A percentile compares a stretch with the other conserved stretches of the same genome.
Evolutionary conservation across 2,113 vertebrate genomes (phyloP).

Genomic region (Tachuris rubrigastra): DNA sequence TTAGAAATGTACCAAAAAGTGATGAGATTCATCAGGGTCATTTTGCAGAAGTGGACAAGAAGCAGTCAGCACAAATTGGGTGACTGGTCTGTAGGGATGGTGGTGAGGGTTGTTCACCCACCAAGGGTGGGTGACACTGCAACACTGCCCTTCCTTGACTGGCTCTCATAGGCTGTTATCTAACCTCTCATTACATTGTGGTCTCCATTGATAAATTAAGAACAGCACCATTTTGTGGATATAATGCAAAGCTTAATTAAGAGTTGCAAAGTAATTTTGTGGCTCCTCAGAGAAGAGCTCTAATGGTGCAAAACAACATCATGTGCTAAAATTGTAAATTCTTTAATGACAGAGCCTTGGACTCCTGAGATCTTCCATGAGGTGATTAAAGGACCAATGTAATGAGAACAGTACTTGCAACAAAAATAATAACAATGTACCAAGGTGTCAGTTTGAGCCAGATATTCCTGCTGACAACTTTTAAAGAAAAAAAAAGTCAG

Average conservation of each 20-base stretch:
- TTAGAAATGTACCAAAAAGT: neutral
- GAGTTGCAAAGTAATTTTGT: neutral
- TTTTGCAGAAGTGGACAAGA: neutral
- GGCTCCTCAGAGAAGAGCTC: neutral
- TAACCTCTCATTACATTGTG: neutral
- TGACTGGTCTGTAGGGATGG: fast-evolving
- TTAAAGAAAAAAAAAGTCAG: neutral
- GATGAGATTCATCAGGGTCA: fast-evolving
- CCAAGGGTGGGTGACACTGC: too few species aligned
- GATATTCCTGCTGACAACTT: neutral
- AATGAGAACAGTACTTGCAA: neutral
- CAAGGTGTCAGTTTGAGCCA: neutral
- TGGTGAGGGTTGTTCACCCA: neutral
- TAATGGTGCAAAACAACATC: neutral
- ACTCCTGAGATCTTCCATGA: neutral
- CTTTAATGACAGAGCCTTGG: neutral
- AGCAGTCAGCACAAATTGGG: neutral
- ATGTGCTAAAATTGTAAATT: constrained; percentile 1
- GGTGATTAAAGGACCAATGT: neutral
- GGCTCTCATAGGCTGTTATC: neutral
- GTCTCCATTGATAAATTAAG: neutral
- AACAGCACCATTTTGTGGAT: neutral
- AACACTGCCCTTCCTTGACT: neutral
- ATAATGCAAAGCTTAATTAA: neutral
- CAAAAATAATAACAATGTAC: neutral